A percentile compares a stretch with the other conserved stretches of the same genome.
phyloP scores from a whole-genome alignment of 1,140 invertebrate species.

The Aradophagus sp. region DNA sequence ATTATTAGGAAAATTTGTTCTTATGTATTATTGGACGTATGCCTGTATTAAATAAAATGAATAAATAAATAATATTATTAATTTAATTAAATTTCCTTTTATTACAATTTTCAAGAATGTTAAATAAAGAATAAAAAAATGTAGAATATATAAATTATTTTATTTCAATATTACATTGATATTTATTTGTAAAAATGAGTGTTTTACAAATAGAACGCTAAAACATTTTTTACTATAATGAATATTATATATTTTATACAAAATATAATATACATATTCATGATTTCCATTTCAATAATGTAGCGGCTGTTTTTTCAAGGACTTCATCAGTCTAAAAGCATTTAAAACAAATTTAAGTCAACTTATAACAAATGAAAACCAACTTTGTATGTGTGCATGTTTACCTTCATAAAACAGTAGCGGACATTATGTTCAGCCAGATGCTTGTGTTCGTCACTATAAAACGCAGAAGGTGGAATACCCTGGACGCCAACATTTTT shows the following conservation, averaged over 20 bases:
- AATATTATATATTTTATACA: too few relatives aligned
- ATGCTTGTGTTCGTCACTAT: conserved; percentile 86
- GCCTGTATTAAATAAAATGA: too few relatives aligned
- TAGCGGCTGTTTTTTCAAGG: conserved; percentile 26
- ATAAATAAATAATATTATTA: too few relatives aligned
- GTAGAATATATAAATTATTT: conserved; percentile 1
- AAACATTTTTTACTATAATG: neutral
- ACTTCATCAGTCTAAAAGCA: conserved; percentile 29
- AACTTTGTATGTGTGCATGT: conserved; percentile 73
- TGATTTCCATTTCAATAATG: conserved; percentile 32
- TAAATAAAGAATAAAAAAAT: too few relatives aligned
- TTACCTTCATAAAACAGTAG: conserved; percentile 95
- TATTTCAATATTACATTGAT: neutral
- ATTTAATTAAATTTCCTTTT: too few relatives aligned
- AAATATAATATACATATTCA: neutral
- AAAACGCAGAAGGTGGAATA: conserved; percentile 97
- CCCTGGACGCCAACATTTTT: conserved; percentile 94
- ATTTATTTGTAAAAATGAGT: too few relatives aligned
- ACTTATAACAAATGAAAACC: conserved; percentile 15
- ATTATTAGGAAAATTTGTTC: too few relatives aligned
- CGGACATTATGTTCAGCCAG: conserved; percentile 92
- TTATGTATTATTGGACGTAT: too few relatives aligned
- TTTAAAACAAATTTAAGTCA: neutral
- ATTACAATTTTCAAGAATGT: too few relatives aligned
- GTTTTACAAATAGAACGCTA: too few relatives aligned